Percentiles rank a stretch among this genome's conserved stretches.
phyloP scores from a whole-genome alignment of 1,140 invertebrate species.

The Octopus sinensis region DNA sequence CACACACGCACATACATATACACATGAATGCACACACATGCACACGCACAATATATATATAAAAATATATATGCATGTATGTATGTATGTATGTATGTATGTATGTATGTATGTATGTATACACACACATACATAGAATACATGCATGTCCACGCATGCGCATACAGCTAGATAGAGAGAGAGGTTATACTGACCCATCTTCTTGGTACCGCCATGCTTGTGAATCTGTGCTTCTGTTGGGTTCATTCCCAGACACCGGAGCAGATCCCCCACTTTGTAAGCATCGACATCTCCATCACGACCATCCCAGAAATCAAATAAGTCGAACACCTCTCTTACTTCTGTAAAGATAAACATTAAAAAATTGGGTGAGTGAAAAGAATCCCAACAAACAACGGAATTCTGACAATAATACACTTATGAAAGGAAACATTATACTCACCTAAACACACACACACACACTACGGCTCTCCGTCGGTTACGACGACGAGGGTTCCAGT shows the following conservation, averaged over 20 bases:
- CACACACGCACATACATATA: neutral
- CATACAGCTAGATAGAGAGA: no score
- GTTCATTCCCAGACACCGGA: conserved; percentile 88
- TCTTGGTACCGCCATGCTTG: conserved; percentile 90
- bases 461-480: no score
- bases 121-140: no score
- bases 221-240: conserved; percentile 85
- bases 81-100: neutral
- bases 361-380: neutral
- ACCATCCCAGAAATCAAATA: conserved; percentile 58
- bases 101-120: no score
- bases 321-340: conserved; percentile 53
- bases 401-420: no score
- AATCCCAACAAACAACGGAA: neutral
- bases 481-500: no score
- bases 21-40: neutral
- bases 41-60: conserved; percentile 1
- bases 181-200: conserved; percentile 70
- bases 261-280: conserved; percentile 71
- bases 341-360: conserved; percentile 40
- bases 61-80: neutral
- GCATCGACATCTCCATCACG: conserved; percentile 54
- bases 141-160: no score
- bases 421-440: no score
- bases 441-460: no score